Conservation (phyloP, 2,113 vertebrate species). For the rabbit (Oryctolagus cuniculus) region mOryCun1.1 NC_091432.1:137770501-137771000, state of each 20-base stretch:
- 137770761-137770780: fast-evolving
- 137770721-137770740: too few species aligned
- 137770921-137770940: not conserved
- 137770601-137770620: not conserved
- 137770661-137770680: too few species aligned
- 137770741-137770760: not conserved
- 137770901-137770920: too few species aligned
- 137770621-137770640: fast-evolving
- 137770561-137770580: not conserved
- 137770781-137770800: not conserved
- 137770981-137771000: not conserved
- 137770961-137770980: too few species aligned
- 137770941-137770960: not conserved
- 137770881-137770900: not conserved
- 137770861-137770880: not conserved
- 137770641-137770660: not conserved
- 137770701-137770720: too few species aligned
- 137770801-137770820: not conserved
- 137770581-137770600: fast-evolving
- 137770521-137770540: not conserved
- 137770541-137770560: not conserved
- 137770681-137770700: not conserved
- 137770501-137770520: too few species aligned
- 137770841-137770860: too few species aligned
- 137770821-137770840: not conserved